phyloP scores from a whole-genome alignment of 2,113 vertebrate species.

The Fulica atra region DNA sequence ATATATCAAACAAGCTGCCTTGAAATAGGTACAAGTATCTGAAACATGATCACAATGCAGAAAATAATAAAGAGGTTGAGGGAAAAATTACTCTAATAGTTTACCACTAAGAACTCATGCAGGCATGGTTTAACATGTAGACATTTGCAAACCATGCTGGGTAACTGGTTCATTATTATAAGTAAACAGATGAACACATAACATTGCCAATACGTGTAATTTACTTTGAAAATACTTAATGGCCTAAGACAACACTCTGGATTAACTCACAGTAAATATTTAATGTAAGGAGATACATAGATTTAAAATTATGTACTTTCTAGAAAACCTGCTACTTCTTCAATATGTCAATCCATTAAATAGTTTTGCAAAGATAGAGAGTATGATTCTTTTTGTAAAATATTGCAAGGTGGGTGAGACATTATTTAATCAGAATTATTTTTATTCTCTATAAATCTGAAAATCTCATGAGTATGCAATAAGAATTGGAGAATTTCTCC shows the following conservation, averaged over 20 bases:
- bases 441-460: neutral
- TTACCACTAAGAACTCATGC: neutral
- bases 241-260: neutral
- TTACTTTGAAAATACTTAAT: neutral
- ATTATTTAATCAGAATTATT: neutral
- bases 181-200: neutral
- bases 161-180: neutral
- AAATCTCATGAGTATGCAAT: neutral
- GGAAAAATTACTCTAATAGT: neutral
- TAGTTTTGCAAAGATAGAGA: neutral
- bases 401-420: fast-evolving
- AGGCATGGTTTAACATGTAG: neutral
- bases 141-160: neutral
- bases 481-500: neutral
- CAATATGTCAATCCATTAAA: neutral
- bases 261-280: neutral
- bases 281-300: fast-evolving
- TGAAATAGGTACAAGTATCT: neutral
- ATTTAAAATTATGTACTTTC: neutral
- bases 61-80: slow-evolving; percentile 3
- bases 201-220: neutral
- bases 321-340: neutral
- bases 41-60: neutral
- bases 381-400: neutral
- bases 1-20: neutral